Percentiles rank a stretch among this genome's conserved stretches.
Conservation (phyloP, 2,113 vertebrate genomes). For the Paraplagusia blochii region DNA sequence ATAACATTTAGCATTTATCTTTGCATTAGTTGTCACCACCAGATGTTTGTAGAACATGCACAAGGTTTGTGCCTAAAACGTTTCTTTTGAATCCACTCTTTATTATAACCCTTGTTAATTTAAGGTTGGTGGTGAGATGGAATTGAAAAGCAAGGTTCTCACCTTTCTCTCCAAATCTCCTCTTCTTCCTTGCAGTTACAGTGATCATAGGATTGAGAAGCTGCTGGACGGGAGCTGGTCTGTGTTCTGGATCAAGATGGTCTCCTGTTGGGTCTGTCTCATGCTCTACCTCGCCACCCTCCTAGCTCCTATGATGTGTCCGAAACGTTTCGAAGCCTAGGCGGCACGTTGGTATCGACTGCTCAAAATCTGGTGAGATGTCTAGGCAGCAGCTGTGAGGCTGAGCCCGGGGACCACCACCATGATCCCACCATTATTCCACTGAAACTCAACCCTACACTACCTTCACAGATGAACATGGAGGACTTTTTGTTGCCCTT, state of each 20-base stretch:
- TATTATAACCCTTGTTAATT: no score
- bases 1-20: no score
- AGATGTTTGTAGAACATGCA: no score
- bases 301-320: conserved; percentile 85
- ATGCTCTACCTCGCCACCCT: conserved; percentile 87
- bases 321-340: conserved; percentile 76
- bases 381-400: conserved; percentile 19
- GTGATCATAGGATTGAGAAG: conserved; percentile 86
- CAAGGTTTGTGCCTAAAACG: no score
- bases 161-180: not conserved
- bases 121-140: no score
- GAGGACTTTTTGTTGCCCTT: conserved; percentile 63
- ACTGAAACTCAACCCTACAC: conserved; percentile 48
- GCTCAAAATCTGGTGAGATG: conserved; percentile 15
- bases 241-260: conserved; percentile 97
- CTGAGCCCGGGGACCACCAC: conserved; percentile 56
- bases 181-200: conserved; percentile 76
- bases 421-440: conserved; percentile 12
- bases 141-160: not conserved
- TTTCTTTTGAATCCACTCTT: no score
- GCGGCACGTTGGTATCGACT: not conserved
- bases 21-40: no score
- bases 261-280: conserved; percentile 92
- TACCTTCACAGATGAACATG: conserved; percentile 45
- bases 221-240: conserved; percentile 90